Evolutionary conservation across 2,113 vertebrate species (phyloP).

Genomic region (Protobothrops flavoviridis): DNA sequence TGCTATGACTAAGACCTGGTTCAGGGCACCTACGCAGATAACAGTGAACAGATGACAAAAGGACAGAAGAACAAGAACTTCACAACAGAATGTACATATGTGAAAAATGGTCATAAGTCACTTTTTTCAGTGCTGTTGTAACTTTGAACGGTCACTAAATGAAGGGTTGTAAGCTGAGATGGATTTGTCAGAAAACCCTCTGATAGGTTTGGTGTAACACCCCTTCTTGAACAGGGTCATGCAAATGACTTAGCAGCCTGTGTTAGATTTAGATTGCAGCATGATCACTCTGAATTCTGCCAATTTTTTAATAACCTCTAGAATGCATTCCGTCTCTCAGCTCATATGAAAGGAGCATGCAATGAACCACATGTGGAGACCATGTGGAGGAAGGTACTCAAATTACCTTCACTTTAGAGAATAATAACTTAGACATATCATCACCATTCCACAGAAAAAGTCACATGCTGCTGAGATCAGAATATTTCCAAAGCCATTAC

Average conservation of each 20-base stretch:
- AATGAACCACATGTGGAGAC: background rate
- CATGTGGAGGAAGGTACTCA: background rate
- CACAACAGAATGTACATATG: background rate
- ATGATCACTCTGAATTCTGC: background rate
- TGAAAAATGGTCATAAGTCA: background rate
- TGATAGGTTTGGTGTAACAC: background rate
- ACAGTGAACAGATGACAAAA: background rate
- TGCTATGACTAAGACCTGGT: background rate
- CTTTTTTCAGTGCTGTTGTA: background rate
- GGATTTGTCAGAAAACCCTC: background rate
- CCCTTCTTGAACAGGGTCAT: background rate
- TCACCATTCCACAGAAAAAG: background rate
- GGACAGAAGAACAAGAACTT: background rate
- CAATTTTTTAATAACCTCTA: background rate
- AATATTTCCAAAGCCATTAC: background rate
- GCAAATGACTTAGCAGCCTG: constrained; percentile 5
- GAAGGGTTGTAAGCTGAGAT: background rate
- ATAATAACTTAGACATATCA: background rate
- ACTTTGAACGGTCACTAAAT: background rate
- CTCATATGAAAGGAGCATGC: background rate
- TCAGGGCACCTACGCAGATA: background rate
- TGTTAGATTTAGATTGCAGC: background rate
- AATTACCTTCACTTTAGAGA: background rate
- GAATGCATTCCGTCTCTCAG: background rate
- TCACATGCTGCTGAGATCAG: background rate